phyloP scores from a whole-genome alignment of 2,888 invertebrate species.

The Eurois occulta region DNA sequence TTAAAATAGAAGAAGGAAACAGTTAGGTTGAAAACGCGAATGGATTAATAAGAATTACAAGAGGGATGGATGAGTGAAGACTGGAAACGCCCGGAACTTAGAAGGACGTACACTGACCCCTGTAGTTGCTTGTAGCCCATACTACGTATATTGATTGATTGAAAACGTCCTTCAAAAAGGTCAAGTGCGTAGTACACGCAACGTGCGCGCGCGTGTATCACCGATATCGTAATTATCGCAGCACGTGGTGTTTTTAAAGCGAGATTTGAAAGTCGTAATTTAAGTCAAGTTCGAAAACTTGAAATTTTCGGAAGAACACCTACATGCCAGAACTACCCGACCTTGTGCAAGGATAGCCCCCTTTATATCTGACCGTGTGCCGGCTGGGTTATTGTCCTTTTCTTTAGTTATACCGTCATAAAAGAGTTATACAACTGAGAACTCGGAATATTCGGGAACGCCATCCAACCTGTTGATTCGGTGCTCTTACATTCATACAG shows the following conservation, averaged over 20 bases:
- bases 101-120: not conserved
- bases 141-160: not conserved
- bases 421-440: slow-evolving; percentile 22
- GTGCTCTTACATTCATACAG: not conserved
- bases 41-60: not conserved
- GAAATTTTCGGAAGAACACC: not conserved
- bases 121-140: not conserved
- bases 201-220: slow-evolving; percentile 4
- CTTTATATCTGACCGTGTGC: not conserved
- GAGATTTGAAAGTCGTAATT: not conserved
- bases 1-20: not conserved
- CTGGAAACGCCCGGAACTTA: not conserved
- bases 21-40: not conserved
- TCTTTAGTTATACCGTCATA: slow-evolving; percentile 14
- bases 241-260: not conserved
- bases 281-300: not conserved
- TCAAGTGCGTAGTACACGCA: not conserved
- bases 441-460: slow-evolving; percentile 12
- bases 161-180: not conserved
- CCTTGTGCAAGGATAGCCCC: not conserved
- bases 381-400: slow-evolving; percentile 10
- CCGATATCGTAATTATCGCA: not conserved
- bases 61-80: not conserved
- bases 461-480: slow-evolving; percentile 39
- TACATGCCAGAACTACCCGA: not conserved